Evolutionary conservation across 2,888 invertebrate genomes (phyloP), one percentile per base, ranked within the genome.

Genomic region (Chaetoderma sp.): DNA sequence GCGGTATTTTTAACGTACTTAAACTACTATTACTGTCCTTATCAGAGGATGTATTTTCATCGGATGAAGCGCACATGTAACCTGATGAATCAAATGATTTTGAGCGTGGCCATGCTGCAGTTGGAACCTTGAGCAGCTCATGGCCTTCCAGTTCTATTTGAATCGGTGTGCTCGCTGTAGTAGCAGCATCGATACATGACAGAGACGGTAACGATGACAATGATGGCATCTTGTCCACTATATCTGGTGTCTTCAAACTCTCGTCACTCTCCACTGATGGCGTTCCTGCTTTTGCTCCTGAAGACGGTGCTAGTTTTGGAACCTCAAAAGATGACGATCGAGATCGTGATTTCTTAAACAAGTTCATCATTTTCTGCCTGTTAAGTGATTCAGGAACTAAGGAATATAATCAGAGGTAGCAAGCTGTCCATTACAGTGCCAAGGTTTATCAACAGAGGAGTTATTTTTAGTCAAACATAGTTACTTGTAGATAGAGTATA

Each of bases 291-390:
- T 75, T 60, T 80, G 78, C 13, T 76, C 66, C 5, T 78, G 77
- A 42, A 82, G 58, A 66, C 79, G 80, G n/a, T n/a, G n/a, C n/a
- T 27, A 81, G 70, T 60, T 76, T 79, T 3, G 82, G 81, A 60
- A 82, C 76, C 65, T 79, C 80, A 65, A 80, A 76, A 2, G 81
- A 79, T 3, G 80, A 77, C 10, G 80, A 80, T 5, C 73, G 67
- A 21, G 78, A 76, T 13, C 78, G 70, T 6, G 76, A 73, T 59
- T 76, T 77, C 56, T 74, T 76, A 66, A 82, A 80, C 16, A 81
- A 71, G 54, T 79, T 79, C 73, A 76, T 75, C 30, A 28, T 67
- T 28, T 30, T 54, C 5, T 21, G 21, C 25, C n/a, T 45, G 28
- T 16, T 45, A 47, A 42, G 28, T 16, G 25, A 39, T 27, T 33